A percentile compares a stretch with the other conserved stretches of the same genome.
phyloP scores from a whole-genome alignment of 1,140 invertebrate species.

The Lordiphosa clarofinis region DNA sequence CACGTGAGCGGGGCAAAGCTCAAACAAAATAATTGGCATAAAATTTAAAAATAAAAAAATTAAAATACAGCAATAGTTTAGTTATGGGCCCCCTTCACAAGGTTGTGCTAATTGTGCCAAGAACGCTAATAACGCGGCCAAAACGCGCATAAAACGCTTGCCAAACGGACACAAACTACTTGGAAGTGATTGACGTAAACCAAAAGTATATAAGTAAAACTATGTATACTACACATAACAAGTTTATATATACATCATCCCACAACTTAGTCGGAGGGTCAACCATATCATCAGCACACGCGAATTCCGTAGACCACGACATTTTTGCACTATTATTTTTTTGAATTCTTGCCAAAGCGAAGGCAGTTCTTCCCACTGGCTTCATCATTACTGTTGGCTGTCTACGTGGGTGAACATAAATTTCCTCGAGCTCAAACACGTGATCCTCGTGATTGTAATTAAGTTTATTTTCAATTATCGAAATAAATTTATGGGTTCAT shows the following conservation, averaged over 20 bases:
- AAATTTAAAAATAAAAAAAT: slow-evolving; percentile 25
- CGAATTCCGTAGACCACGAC: slow-evolving; percentile 21
- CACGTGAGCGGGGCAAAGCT: slow-evolving; percentile 38
- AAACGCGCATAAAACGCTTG: slow-evolving; percentile 26
- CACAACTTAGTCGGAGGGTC: no score
- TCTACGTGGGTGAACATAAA: slow-evolving; percentile 18
- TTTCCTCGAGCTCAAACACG: no score
- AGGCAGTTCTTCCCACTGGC: slow-evolving; percentile 14
- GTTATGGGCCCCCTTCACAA: slow-evolving; percentile 24
- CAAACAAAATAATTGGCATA: slow-evolving; percentile 19
- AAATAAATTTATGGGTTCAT: slow-evolving; percentile 40
- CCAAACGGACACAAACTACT: slow-evolving; percentile 18
- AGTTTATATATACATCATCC: no score
- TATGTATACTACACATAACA: no score
- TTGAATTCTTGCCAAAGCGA: slow-evolving; percentile 43
- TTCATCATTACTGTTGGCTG: slow-evolving; percentile 8
- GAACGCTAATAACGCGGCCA: no score
- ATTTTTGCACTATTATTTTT: slow-evolving; percentile 10
- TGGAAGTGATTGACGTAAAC: slow-evolving; percentile 44
- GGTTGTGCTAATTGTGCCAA: slow-evolving; percentile 67
- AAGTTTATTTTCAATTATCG: slow-evolving; percentile 12
- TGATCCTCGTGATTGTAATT: slow-evolving; percentile 34
- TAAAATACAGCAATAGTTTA: slow-evolving; percentile 18
- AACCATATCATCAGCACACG: slow-evolving; percentile 24
- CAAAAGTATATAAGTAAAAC: slow-evolving; percentile 53